Conservation (phyloP, 2,797 vertebrate genomes). For the Astyanax mexicanus region DNA sequence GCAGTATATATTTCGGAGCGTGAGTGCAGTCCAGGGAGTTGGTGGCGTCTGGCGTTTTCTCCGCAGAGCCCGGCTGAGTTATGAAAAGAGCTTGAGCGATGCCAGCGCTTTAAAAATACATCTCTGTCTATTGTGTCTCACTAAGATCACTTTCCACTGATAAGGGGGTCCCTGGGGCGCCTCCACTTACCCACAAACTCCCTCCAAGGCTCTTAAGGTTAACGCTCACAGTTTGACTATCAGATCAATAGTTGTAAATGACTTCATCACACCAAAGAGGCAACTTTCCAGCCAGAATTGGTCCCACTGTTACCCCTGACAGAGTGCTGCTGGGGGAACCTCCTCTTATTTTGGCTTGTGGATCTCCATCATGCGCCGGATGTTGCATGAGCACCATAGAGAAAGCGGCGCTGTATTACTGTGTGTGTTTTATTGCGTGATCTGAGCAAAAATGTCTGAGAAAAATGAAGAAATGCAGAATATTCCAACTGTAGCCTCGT, state of each 20-base stretch:
- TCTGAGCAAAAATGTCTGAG: not conserved
- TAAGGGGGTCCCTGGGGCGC: slow-evolving; percentile 71
- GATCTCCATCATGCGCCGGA: slow-evolving; percentile 45
- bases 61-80: slow-evolving; percentile 47
- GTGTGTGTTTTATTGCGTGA: slow-evolving; percentile 1
- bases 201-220: slow-evolving; percentile 77
- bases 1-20: slow-evolving; percentile 20
- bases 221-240: slow-evolving; percentile 78
- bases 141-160: slow-evolving; percentile 66
- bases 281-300: slow-evolving; percentile 74
- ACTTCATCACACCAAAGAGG: slow-evolving; percentile 77
- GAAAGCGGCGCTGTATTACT: slow-evolving; percentile 9
- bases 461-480: not conserved
- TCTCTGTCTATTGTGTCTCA: slow-evolving; percentile 72
- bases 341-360: slow-evolving; percentile 48
- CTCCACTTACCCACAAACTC: slow-evolving; percentile 76
- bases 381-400: slow-evolving; percentile 28
- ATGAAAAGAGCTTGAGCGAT: slow-evolving; percentile 56
- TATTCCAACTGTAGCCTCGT: too few species aligned
- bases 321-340: slow-evolving; percentile 55
- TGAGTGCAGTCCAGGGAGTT: slow-evolving; percentile 27
- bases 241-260: slow-evolving; percentile 84
- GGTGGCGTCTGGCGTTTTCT: slow-evolving; percentile 22
- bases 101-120: slow-evolving; percentile 69
- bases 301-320: slow-evolving; percentile 71